Base-by-base conservation (phyloP, 2,888 invertebrate species). In the Empis stercorea region DNA sequence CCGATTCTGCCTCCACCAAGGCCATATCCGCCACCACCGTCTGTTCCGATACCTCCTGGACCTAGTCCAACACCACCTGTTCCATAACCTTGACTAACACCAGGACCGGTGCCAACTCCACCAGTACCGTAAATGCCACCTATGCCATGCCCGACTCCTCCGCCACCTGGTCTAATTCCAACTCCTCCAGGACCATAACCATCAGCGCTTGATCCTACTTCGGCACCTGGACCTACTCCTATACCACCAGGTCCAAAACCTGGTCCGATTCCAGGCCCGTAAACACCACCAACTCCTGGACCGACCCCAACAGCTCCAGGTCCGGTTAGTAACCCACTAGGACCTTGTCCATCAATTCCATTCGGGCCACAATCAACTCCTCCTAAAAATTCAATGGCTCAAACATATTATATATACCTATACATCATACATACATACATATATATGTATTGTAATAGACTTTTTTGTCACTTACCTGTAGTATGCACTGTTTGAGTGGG, bases 401-500 rank as follows among this genome's bases (percentile, higher is more conserved):
- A n/a, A n/a, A n/a, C n/a, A n/a, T 39, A 39, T 39, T 13, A 39
- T 15, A 44, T 37, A 13, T 14, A n/a, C n/a, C n/a, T n/a, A n/a
- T n/a, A n/a, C n/a, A n/a, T n/a, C n/a, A n/a, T n/a, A n/a, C n/a
- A n/a, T n/a, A n/a, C n/a, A n/a, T n/a, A n/a, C n/a, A n/a, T n/a
- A n/a, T n/a, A n/a, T n/a, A n/a, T n/a, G n/a, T n/a, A n/a, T n/a
- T n/a, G n/a, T n/a, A n/a, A n/a, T n/a, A n/a, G 32, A 27, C 6
- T 27, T 27, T 27, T 27, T 27, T n/a, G n/a, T n/a, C n/a, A n/a
- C n/a, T n/a, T 27, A 27, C 23, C 23, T 27, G 23, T 27, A 7
- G 23, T 27, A 27, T 27, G 23, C 13, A 55, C 55, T 2, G 54
- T 55, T 50, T 55, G 55, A 7, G 47, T 49, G 10, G 55, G 52